These are phyloP conservation scores for Cydia amplana DNA, from an alignment of 1,140 invertebrate genomes.

Conservation along the genomic window DNA sequence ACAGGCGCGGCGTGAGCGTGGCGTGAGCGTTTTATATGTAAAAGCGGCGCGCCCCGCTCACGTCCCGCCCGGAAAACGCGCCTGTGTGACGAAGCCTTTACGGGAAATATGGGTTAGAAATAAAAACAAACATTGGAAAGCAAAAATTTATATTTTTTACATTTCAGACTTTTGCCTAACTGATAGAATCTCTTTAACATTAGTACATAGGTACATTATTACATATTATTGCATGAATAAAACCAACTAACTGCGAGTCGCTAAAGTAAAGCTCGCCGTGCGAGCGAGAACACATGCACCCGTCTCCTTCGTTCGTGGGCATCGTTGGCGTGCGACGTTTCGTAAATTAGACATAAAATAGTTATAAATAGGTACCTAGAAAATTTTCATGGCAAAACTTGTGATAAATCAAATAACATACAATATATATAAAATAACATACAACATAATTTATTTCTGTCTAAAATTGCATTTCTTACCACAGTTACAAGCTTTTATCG, in stretches of 20 bases:
- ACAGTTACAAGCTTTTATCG: no score
- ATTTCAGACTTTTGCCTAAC: slow-evolving; percentile 72
- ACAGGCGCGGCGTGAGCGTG: no score
- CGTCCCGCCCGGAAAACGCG: no score
- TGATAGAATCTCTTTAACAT: slow-evolving; percentile 64
- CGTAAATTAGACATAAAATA: background rate
- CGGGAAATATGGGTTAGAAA: no score
- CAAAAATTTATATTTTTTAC: slow-evolving; percentile 69
- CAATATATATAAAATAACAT: no score
- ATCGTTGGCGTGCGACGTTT: slow-evolving; percentile 14
- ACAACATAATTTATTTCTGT: no score
- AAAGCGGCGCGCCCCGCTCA: no score
- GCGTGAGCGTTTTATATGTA: no score
- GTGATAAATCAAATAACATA: background rate
- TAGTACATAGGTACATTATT: slow-evolving; percentile 61
- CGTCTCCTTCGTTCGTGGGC: slow-evolving; percentile 13
- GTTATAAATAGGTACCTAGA: background rate
- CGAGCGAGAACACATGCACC: slow-evolving; percentile 16
- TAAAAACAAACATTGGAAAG: slow-evolving; percentile 51
- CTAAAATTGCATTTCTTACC: no score
- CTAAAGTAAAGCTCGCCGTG: slow-evolving; percentile 28
- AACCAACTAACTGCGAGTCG: slow-evolving; percentile 41
- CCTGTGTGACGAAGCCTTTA: no score
- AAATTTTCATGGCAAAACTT: background rate
- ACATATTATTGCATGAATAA: slow-evolving; percentile 62